Evolutionary conservation across 2,888 invertebrate species (phyloP), one percentile per base, ranked within the genome.

Genomic region (Andrena hattorfiana): DNA sequence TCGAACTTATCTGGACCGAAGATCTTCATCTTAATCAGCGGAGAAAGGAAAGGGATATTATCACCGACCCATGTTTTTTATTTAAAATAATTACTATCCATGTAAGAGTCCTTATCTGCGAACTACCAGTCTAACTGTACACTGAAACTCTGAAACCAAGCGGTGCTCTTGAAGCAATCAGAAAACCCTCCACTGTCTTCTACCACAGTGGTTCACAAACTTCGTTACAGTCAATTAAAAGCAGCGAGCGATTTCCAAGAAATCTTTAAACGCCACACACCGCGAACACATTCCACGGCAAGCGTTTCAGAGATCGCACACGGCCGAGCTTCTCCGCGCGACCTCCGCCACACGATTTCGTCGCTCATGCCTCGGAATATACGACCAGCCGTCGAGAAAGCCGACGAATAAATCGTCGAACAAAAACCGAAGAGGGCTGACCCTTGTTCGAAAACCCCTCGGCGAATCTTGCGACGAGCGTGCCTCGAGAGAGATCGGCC

Each of bases 391-490:
- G 79, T 54, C 79, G 51, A n/a, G 42, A 42, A 20, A 20, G 56
- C 23, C 23, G 56, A 56, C 62, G 80, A 79, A 81, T 81, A 73
- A 81, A 81, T 81, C 28, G 81, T 49, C 28, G 68, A 67, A 49
- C 78, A 60, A 80, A 80, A 78, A 72, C 62, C 77, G 10, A 20
- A 6, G 56, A 23, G 49, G 10, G 23, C 16, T 26, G 42, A 42
- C 60, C 26, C 63, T 30, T 23, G 26, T 69, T 48, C 69, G 70
- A 59, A 64, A 56, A 26, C 51, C 76, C 51, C 63, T 28, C 81
- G 35, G 16, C 32, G 26, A 67, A 5, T 5, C 54, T 64, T 35
- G 32, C 62, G 60, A 51, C 67, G 16, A 10, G 32, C 67, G 49
- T 13, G 49, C 49, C 49, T n/a, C 13, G 56, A 26, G 56, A 49